Conservation (phyloP, 2,113 vertebrate species). For the Cavia aperea region DNA sequence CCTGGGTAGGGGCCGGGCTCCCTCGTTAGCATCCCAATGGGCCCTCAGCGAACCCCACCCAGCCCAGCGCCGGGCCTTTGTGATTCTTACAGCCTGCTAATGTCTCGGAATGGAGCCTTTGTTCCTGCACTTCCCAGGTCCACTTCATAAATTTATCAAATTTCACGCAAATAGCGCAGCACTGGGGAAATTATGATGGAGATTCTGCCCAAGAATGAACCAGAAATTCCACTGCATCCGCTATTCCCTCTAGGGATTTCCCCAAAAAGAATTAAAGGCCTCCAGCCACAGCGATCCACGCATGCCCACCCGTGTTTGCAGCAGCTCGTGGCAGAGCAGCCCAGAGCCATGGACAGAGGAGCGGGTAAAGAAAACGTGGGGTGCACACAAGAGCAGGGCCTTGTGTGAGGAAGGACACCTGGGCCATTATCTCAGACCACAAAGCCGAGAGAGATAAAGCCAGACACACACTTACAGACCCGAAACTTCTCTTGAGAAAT, state of each 20-base stretch:
- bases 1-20: background rate
- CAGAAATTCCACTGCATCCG: background rate
- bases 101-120: background rate
- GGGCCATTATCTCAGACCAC: background rate
- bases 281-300: background rate
- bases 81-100: constrained; percentile 23
- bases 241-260: too few relatives aligned
- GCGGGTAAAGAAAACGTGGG: background rate
- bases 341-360: too few relatives aligned
- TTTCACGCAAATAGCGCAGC: background rate
- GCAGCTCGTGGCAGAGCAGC: background rate
- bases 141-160: background rate
- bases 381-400: background rate
- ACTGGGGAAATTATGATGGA: background rate
- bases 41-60: background rate
- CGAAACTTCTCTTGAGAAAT: background rate
- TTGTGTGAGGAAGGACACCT: background rate
- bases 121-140: background rate
- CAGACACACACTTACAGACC: background rate
- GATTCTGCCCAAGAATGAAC: background rate
- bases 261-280: background rate
- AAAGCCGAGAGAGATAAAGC: background rate
- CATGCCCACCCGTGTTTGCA: background rate
- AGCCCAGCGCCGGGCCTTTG: constrained; percentile 25
- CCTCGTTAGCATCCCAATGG: constrained; percentile 28